These are phyloP conservation scores for Hydra vulgaris DNA, from an alignment of 30 jellyfish, hydroid and myxozoan genomes.

Conservation along the genomic window DNA sequence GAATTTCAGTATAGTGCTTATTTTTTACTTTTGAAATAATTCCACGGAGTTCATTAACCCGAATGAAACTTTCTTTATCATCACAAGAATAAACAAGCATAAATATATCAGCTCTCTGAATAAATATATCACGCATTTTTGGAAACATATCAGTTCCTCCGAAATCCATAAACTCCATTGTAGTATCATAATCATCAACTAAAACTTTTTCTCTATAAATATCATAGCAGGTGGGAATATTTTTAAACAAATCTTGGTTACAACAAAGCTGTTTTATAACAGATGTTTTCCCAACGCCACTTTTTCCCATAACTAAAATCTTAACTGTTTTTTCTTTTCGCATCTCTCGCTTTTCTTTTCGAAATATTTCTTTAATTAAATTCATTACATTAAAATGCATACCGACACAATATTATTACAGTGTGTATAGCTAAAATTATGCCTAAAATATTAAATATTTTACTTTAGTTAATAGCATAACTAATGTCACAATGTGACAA, in stretches of 20 bases:
- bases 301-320: constrained; percentile 29
- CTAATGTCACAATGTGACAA: neutral
- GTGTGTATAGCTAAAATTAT: neutral
- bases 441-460: neutral
- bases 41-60: constrained; percentile 13
- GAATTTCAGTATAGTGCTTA: constrained; percentile 30
- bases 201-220: constrained; percentile 11
- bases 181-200: constrained; percentile 27
- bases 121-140: constrained; percentile 34
- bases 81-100: constrained; percentile 19
- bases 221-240: constrained; percentile 22
- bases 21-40: constrained; percentile 7
- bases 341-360: neutral
- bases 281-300: constrained; percentile 28
- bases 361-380: constrained; percentile 7
- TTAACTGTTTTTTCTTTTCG: constrained; percentile 19
- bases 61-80: constrained; percentile 21
- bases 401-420: neutral
- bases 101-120: constrained; percentile 26
- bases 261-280: constrained; percentile 16
- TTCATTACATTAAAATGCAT: constrained; percentile 6
- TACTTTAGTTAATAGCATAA: neutral
- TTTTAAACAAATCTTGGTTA: constrained; percentile 3
- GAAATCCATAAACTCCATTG: constrained; percentile 34
- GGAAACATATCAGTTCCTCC: constrained; percentile 32